Conservation (phyloP, 2,888 invertebrate species). For the Drosophila peninsularis region DNA sequence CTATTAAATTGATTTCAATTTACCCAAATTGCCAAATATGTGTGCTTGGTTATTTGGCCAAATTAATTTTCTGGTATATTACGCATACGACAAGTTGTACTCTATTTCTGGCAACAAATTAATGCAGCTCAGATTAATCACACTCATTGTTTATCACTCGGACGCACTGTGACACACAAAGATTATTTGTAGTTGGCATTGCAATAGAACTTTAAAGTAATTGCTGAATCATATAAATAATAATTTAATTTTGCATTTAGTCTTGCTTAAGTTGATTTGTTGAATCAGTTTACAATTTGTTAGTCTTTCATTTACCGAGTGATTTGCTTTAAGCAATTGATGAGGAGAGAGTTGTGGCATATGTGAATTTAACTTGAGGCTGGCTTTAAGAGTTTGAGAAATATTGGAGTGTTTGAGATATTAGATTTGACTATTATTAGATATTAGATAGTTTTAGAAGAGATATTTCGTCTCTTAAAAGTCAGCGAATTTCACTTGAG, state of each 20-base stretch:
- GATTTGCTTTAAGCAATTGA: too few relatives aligned
- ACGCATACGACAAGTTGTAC: conserved; percentile 8
- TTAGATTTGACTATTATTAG: too few relatives aligned
- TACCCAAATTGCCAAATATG: conserved; percentile 21
- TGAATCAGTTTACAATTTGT: neutral
- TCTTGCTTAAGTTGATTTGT: neutral
- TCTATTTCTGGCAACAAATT: conserved; percentile 1
- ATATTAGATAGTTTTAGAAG: too few relatives aligned
- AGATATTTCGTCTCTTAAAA: too few relatives aligned
- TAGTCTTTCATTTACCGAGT: too few relatives aligned
- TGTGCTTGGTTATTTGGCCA: neutral
- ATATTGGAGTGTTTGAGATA: too few relatives aligned
- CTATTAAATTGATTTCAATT: conserved; percentile 5
- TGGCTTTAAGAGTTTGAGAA: too few relatives aligned
- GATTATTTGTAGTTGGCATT: neutral
- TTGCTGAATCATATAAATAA: neutral
- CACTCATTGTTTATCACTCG: conserved; percentile 17
- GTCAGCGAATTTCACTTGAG: too few relatives aligned
- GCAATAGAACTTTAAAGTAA: conserved; percentile 1
- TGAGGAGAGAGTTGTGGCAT: too few relatives aligned
- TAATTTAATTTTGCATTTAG: neutral
- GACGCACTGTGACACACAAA: neutral
- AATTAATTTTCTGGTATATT: conserved; percentile 24
- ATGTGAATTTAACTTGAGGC: too few relatives aligned
- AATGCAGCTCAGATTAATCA: conserved; percentile 14